phyloP scores from a whole-genome alignment of 2,888 invertebrate species.

The Megastigmus dorsalis region DNA sequence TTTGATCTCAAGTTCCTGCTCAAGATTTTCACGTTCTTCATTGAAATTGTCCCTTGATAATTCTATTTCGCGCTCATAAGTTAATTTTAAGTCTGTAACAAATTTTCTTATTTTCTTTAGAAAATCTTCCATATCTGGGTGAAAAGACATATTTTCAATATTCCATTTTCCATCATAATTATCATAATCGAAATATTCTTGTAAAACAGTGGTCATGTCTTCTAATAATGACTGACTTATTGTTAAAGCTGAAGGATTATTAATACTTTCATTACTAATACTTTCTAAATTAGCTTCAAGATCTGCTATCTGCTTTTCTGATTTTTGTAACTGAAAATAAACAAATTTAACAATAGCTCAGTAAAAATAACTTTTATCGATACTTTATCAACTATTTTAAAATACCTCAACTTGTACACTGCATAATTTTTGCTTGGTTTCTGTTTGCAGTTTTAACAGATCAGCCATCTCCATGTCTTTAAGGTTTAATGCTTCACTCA shows the following conservation, averaged over 20 bases:
- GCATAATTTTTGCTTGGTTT: constrained; percentile 55
- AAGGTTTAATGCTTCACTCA: constrained; percentile 48
- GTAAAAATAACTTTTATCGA: not conserved
- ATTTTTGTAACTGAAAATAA: constrained; percentile 45
- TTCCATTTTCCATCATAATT: constrained; percentile 51
- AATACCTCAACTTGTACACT: constrained; percentile 54
- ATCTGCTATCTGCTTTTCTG: constrained; percentile 42
- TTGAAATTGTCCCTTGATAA: constrained; percentile 57
- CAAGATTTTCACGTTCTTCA: constrained; percentile 59
- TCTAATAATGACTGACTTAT: constrained; percentile 27
- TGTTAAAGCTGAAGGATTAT: not conserved
- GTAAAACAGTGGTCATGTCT: constrained; percentile 42
- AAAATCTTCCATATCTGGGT: constrained; percentile 40
- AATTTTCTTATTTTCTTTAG: constrained; percentile 42
- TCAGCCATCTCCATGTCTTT: constrained; percentile 56
- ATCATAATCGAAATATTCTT: constrained; percentile 51
- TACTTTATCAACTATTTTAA: not conserved
- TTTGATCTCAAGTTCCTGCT: constrained; percentile 56
- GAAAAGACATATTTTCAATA: constrained; percentile 32
- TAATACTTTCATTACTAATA: constrained; percentile 20
- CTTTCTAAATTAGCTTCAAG: constrained; percentile 47
- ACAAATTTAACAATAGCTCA: constrained; percentile 1
- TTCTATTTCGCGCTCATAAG: constrained; percentile 54
- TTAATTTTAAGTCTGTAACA: constrained; percentile 43
- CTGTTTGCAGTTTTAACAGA: constrained; percentile 47